Evolutionary conservation across 2,888 invertebrate genomes (phyloP).

Genomic region (Sesia bembeciformis): DNA sequence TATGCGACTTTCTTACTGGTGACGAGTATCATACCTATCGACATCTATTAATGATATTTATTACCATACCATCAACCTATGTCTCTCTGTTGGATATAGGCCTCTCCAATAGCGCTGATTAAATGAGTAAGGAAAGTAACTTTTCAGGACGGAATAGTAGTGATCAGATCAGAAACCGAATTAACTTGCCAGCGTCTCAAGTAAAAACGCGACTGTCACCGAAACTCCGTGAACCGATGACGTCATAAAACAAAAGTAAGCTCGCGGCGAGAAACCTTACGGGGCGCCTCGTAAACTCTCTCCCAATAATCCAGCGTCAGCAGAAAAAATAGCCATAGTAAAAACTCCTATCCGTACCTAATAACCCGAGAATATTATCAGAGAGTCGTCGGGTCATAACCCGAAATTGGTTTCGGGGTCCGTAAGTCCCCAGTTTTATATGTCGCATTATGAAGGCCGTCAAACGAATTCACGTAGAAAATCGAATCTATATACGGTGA

Average conservation of each 20-base stretch:
- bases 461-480: conserved; percentile 77
- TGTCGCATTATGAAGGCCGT: conserved; percentile 76
- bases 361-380: conserved; percentile 75
- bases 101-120: too few species aligned
- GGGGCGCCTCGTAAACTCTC: conserved; percentile 52
- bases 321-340: conserved; percentile 74
- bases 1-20: too few species aligned
- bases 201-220: neutral
- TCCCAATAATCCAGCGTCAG: conserved; percentile 68
- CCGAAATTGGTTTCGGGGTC: conserved; percentile 76
- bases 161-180: too few species aligned
- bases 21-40: too few species aligned
- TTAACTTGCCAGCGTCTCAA: too few species aligned
- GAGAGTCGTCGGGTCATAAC: conserved; percentile 75
- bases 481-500: conserved; percentile 76
- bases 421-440: conserved; percentile 75
- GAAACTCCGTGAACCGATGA: conserved; percentile 22
- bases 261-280: conserved; percentile 10
- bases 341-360: conserved; percentile 74
- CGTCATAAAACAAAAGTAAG: conserved; percentile 58
- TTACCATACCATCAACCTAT: too few species aligned
- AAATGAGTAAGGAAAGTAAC: too few species aligned
- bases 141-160: too few species aligned
- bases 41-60: too few species aligned
- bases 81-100: too few species aligned